phyloP scores from a whole-genome alignment of 2,888 invertebrate species.

The Lordiphosa fenestrarum region DNA sequence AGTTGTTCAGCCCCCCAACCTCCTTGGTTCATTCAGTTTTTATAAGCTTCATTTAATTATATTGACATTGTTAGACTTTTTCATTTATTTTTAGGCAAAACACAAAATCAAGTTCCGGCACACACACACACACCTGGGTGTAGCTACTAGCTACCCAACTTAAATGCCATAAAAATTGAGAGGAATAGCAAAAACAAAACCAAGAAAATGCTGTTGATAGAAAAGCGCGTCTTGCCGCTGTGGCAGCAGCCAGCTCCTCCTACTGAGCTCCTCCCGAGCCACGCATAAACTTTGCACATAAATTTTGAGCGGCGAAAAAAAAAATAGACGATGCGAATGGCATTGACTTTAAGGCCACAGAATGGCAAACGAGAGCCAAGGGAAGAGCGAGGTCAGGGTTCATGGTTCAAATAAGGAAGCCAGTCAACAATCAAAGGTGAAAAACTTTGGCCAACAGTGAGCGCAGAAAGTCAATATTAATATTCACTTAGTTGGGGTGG shows the following conservation, averaged over 20 bases:
- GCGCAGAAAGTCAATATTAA: conserved; percentile 73
- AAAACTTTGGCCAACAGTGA: conserved; percentile 64
- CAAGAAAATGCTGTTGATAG: conserved; percentile 62
- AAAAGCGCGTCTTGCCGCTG: conserved; percentile 15
- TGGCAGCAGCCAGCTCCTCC: neutral
- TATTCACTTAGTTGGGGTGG: conserved; percentile 55
- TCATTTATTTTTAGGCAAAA: conserved; percentile 15
- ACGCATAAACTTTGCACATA: conserved; percentile 71
- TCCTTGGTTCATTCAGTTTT: conserved; percentile 24
- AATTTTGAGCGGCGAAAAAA: conserved; percentile 49
- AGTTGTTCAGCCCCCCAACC: neutral
- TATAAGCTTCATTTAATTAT: conserved; percentile 69
- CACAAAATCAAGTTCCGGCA: neutral
- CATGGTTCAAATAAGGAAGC: conserved; percentile 21
- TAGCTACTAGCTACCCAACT: conserved; percentile 26
- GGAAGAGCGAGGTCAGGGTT: conserved; percentile 54
- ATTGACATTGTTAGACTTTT: conserved; percentile 59
- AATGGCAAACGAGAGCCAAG: conserved; percentile 50
- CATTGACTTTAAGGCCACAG: conserved; percentile 66
- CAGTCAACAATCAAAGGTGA: conserved; percentile 68
- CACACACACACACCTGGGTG: neutral
- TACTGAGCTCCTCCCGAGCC: conserved; percentile 13
- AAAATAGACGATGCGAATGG: conserved; percentile 31
- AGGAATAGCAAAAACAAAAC: conserved; percentile 12
- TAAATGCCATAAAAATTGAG: conserved; percentile 67